Conservation (phyloP, 2,113 vertebrate species). For the Mustelus asterias region DNA sequence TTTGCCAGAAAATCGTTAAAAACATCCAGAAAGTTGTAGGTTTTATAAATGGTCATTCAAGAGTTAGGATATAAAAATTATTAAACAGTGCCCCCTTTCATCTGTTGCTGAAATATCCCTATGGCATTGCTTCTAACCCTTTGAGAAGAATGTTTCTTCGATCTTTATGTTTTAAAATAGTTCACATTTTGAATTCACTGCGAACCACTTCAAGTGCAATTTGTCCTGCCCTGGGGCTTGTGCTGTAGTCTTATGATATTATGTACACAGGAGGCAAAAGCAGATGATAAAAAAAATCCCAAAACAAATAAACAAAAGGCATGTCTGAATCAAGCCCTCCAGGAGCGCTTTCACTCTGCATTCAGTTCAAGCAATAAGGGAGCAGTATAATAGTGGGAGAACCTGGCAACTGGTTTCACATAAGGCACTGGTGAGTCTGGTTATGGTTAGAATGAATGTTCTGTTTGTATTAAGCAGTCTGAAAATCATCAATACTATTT, state of each 20-base stretch:
- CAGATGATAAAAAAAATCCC: background rate
- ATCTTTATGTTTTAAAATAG: constrained; percentile 7
- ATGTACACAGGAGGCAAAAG: constrained; percentile 8
- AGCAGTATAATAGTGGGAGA: background rate
- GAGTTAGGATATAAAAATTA: background rate
- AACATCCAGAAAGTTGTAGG: background rate
- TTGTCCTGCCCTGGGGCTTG: constrained; percentile 3
- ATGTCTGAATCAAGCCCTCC: background rate
- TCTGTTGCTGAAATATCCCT: constrained; percentile 39
- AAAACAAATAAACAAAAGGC: constrained; percentile 25
- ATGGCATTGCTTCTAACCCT: constrained; percentile 37
- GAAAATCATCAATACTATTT: background rate
- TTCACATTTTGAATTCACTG: background rate
- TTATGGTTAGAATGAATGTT: background rate
- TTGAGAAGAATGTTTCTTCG: constrained; percentile 40
- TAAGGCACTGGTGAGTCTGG: background rate
- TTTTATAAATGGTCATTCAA: background rate
- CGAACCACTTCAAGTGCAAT: constrained; percentile 6
- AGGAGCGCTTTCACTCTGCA: background rate
- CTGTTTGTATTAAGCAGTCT: background rate
- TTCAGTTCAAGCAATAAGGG: background rate
- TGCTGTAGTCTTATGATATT: background rate
- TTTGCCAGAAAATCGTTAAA: background rate
- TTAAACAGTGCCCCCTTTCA: constrained; percentile 19
- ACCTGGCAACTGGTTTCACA: background rate